These are phyloP conservation scores for Enteromius fasciolatus DNA, from an alignment of 2,797 vertebrate species.

Conservation along the genomic window DNA sequence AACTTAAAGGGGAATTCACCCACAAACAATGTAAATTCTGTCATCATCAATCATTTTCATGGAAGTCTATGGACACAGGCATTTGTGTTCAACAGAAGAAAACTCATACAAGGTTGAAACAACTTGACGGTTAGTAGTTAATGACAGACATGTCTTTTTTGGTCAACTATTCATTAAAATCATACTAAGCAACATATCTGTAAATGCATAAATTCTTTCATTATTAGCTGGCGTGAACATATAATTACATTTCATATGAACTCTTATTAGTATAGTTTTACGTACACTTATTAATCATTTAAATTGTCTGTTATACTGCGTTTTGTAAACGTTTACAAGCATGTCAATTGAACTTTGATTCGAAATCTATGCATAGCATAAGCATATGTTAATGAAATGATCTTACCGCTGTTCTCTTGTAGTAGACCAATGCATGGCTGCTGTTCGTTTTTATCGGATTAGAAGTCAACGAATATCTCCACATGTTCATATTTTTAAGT, in stretches of 20 bases:
- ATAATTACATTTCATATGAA: not conserved
- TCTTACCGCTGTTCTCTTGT: conserved; percentile 31
- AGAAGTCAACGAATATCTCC: not conserved
- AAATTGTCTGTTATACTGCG: not conserved
- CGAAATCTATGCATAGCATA: not conserved
- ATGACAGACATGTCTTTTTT: not conserved
- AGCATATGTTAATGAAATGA: not conserved
- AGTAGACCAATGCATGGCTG: not conserved
- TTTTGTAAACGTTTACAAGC: not conserved
- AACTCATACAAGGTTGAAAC: not conserved
- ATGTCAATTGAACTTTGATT: not conserved
- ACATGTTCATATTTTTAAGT: not conserved
- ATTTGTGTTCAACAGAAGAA: not conserved
- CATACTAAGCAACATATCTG: not conserved
- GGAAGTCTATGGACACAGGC: not conserved
- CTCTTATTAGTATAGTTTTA: not conserved
- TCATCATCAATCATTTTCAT: not conserved
- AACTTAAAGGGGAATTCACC: not conserved
- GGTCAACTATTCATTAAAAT: not conserved
- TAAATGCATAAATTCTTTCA: not conserved
- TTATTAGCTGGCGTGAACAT: not conserved
- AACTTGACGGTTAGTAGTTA: not conserved
- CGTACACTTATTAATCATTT: not conserved
- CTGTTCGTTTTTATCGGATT: conserved; percentile 15
- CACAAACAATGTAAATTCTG: not conserved